A percentile compares a stretch with the other conserved stretches of the same genome.
Conservation (phyloP, 1,140 invertebrate genomes). For the Drosophila ambigua region DNA sequence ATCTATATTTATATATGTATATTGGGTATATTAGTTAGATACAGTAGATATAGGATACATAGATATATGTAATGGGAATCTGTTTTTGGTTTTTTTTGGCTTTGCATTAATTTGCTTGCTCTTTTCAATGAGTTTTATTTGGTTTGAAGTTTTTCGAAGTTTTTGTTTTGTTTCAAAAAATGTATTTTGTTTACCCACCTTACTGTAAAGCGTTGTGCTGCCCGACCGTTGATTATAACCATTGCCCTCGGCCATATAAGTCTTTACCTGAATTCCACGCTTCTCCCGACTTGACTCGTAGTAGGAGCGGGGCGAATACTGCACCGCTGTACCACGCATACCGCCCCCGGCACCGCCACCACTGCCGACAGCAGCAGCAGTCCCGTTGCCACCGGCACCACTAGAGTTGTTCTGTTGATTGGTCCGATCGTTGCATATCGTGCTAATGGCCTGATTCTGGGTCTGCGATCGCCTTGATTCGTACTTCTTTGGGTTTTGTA, state of each 20-base stretch:
- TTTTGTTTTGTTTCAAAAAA: slow-evolving; percentile 46
- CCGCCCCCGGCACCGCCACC: slow-evolving; percentile 49
- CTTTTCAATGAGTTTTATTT: slow-evolving; percentile 30
- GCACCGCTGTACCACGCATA: slow-evolving; percentile 83
- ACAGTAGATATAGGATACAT: slow-evolving; percentile 56
- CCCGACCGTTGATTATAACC: slow-evolving; percentile 88
- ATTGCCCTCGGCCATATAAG: slow-evolving; percentile 98
- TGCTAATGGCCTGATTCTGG: slow-evolving; percentile 82
- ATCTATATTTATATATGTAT: too few species aligned
- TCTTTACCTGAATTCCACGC: slow-evolving; percentile 93
- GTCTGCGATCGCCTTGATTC: slow-evolving; percentile 81
- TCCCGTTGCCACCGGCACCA: slow-evolving; percentile 45
- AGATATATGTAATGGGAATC: slow-evolving; percentile 60
- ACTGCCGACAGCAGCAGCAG: slow-evolving; percentile 42
- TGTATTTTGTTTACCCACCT: slow-evolving; percentile 87
- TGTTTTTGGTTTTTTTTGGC: slow-evolving; percentile 42
- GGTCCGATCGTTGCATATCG: slow-evolving; percentile 82
- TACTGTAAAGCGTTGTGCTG: slow-evolving; percentile 96
- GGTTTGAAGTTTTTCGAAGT: background rate
- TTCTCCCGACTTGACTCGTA: slow-evolving; percentile 84
- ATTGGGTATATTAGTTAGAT: slow-evolving; percentile 20
- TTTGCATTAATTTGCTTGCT: slow-evolving; percentile 37
- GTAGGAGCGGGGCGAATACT: slow-evolving; percentile 84
- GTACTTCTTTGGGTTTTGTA: slow-evolving; percentile 85
- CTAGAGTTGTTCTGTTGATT: slow-evolving; percentile 67